Percentiles rank a stretch among this genome's conserved stretches.
Conservation (phyloP, 1,140 invertebrate species). For the Steinernema khuongi region DNA sequence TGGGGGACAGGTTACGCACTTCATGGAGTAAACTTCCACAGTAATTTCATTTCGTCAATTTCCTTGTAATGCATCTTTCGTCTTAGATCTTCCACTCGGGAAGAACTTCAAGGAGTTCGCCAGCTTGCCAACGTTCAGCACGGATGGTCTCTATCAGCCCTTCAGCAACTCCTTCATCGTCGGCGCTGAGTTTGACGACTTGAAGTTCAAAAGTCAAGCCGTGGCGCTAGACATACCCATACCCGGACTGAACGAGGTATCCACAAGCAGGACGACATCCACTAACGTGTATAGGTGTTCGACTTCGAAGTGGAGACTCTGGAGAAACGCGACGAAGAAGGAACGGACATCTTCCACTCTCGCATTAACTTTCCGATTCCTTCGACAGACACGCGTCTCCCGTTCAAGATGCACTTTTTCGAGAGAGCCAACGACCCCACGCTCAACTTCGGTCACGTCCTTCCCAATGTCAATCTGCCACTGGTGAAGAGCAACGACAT, state of each 20-base stretch:
- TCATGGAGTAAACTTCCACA: slow-evolving; percentile 31
- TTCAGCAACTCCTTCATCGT: slow-evolving; percentile 32
- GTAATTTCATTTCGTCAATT: background rate
- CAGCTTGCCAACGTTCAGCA: slow-evolving; percentile 24
- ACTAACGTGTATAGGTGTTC: slow-evolving; percentile 18
- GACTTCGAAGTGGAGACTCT: slow-evolving; percentile 34
- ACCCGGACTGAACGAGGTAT: slow-evolving; percentile 30
- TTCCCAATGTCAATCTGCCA: slow-evolving; percentile 29
- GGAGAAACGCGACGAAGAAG: slow-evolving; percentile 28
- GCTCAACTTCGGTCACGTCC: slow-evolving; percentile 28
- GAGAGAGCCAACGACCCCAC: slow-evolving; percentile 29
- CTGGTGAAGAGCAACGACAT: slow-evolving; percentile 23
- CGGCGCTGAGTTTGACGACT: slow-evolving; percentile 27
- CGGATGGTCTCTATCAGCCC: slow-evolving; percentile 31
- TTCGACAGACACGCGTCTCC: slow-evolving; percentile 17
- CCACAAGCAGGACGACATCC: background rate
- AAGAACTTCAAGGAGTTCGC: slow-evolving; percentile 29
- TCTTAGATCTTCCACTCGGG: slow-evolving; percentile 24
- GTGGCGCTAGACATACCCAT: slow-evolving; percentile 29
- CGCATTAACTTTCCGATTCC: slow-evolving; percentile 32
- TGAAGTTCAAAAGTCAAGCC: slow-evolving; percentile 27
- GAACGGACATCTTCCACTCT: slow-evolving; percentile 30
- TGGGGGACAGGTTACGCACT: slow-evolving; percentile 31
- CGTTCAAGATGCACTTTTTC: slow-evolving; percentile 30
- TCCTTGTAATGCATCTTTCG: background rate